phyloP scores from a whole-genome alignment of 1,140 invertebrate genomes.

The Oryctes rhinoceros region DNA sequence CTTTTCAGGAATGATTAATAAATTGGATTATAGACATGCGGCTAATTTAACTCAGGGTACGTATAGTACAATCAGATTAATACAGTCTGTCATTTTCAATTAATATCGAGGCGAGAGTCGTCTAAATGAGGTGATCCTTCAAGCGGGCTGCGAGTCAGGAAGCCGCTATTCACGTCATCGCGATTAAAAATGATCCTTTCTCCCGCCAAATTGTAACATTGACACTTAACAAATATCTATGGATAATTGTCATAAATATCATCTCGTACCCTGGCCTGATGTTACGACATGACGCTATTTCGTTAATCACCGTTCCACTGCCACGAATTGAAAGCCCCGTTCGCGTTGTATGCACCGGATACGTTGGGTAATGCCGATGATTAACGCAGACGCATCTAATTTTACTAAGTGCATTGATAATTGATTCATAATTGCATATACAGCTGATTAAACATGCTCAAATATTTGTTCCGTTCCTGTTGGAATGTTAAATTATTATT shows the following conservation, averaged over 20 bases:
- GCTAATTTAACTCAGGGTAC: constrained; percentile 24
- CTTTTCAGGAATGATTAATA: not conserved
- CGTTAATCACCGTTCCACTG: constrained; percentile 2
- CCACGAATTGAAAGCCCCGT: not conserved
- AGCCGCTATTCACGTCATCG: constrained; percentile 54
- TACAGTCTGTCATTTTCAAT: constrained; percentile 51
- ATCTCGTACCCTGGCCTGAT: constrained; percentile 4
- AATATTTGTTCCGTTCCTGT: constrained; percentile 36
- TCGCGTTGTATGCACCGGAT: not conserved
- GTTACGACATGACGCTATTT: not conserved
- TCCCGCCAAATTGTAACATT: constrained; percentile 56
- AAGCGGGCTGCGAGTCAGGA: constrained; percentile 46
- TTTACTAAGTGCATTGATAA: constrained; percentile 44
- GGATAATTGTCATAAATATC: constrained; percentile 53
- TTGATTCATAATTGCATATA: constrained; percentile 43
- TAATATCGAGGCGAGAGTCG: constrained; percentile 47
- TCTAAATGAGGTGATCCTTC: constrained; percentile 52
- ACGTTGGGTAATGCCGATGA: constrained; percentile 35
- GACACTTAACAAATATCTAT: constrained; percentile 57
- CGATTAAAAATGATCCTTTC: constrained; percentile 56
- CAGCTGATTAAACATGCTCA: constrained; percentile 32
- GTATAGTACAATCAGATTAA: constrained; percentile 46
- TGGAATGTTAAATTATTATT: constrained; percentile 15
- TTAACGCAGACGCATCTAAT: constrained; percentile 41
- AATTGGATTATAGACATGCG: constrained; percentile 21